These are phyloP conservation scores for Sinosuthora webbiana DNA, from an alignment of 2,113 vertebrate genomes.

Conservation along the genomic window DNA sequence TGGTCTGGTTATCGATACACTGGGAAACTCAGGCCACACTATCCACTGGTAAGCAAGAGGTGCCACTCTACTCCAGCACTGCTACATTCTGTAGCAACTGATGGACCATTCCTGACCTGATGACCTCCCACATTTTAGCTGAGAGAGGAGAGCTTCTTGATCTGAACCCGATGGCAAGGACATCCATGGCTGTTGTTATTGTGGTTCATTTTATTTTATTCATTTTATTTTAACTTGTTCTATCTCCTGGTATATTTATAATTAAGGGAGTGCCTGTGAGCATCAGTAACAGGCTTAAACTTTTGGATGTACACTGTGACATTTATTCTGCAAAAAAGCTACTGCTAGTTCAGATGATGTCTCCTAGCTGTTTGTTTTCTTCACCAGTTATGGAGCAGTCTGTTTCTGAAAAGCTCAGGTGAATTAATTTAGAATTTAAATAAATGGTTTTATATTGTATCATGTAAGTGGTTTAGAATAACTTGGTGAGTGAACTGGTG, in stretches of 20 bases:
- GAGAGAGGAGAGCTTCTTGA: neutral
- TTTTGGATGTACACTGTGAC: neutral
- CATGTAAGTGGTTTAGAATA: neutral
- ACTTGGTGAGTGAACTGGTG: neutral
- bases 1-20: constrained; percentile 96
- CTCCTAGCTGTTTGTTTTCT: neutral
- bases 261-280: neutral
- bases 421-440: neutral
- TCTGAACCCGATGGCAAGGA: neutral
- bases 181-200: neutral
- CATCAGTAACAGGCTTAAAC: neutral
- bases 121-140: neutral
- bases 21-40: constrained; percentile 91
- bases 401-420: neutral
- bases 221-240: neutral
- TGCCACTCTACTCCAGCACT: neutral
- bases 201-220: neutral
- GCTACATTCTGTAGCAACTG: neutral
- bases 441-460: neutral
- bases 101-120: neutral
- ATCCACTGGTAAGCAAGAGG: constrained; percentile 85
- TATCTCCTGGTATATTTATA: neutral
- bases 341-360: neutral
- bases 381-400: neutral
- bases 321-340: neutral